Conservation (phyloP, 2,888 invertebrate genomes). For the Corbicula japonica region DNA sequence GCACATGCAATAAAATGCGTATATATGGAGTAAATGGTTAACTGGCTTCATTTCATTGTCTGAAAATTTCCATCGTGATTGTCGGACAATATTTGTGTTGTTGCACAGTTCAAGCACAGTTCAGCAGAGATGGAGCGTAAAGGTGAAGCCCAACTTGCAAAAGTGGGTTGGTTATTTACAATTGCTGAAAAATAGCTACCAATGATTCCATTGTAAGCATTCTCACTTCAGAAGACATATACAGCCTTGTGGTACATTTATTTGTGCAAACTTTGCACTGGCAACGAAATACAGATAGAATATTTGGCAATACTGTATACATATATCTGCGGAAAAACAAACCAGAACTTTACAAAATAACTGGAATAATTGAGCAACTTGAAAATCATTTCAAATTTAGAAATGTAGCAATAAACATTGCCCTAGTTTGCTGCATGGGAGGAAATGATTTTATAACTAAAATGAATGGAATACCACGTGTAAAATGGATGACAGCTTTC, state of each 20-base stretch:
- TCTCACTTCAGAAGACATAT: slow-evolving; percentile 53
- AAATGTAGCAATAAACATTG: slow-evolving; percentile 4
- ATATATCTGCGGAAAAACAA: slow-evolving; percentile 33
- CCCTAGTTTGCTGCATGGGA: slow-evolving; percentile 26
- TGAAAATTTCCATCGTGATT: no score
- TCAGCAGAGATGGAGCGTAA: no score
- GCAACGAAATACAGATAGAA: slow-evolving; percentile 30
- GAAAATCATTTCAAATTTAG: slow-evolving; percentile 13
- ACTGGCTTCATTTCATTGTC: no score
- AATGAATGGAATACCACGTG: slow-evolving; percentile 26
- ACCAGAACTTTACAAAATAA: slow-evolving; percentile 36
- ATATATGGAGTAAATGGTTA: no score
- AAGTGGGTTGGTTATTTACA: slow-evolving; percentile 34
- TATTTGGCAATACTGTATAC: slow-evolving; percentile 30
- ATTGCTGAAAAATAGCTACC: neutral
- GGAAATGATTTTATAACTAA: slow-evolving; percentile 26
- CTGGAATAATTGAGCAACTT: slow-evolving; percentile 21
- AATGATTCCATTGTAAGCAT: slow-evolving; percentile 12
- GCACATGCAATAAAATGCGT: no score
- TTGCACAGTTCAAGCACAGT: no score
- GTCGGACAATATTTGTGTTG: no score
- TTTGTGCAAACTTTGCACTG: slow-evolving; percentile 39
- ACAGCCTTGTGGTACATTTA: slow-evolving; percentile 43
- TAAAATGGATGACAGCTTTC: slow-evolving; percentile 2
- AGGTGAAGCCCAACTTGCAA: slow-evolving; percentile 49